Conservation (phyloP, 1,140 invertebrate species). For the Ostrea denselamellosa region DNA sequence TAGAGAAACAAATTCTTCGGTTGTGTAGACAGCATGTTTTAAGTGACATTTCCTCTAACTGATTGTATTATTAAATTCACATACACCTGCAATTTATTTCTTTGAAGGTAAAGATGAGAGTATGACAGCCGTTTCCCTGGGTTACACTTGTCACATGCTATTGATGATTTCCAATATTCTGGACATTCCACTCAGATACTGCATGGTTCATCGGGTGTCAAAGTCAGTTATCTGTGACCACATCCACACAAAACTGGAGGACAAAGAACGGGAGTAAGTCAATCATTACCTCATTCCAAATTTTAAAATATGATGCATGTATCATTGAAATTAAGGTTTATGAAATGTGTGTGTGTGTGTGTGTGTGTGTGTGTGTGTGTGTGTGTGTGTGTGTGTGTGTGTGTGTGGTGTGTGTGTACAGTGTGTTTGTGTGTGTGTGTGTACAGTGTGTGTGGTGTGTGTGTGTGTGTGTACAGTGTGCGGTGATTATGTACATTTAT, state of each 20-base stretch:
- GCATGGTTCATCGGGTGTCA: slow-evolving; percentile 87
- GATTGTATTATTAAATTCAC: neutral
- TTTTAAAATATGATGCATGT: too few relatives aligned
- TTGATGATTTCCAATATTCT: slow-evolving; percentile 89
- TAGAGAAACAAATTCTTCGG: too few relatives aligned
- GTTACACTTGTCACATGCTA: slow-evolving; percentile 89
- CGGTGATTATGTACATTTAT: too few relatives aligned
- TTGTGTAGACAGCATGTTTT: too few relatives aligned
- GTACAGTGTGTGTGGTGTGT: too few relatives aligned
- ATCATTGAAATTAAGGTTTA: too few relatives aligned
- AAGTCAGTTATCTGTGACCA: slow-evolving; percentile 88
- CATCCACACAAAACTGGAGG: slow-evolving; percentile 85
- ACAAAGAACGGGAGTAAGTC: slow-evolving; percentile 86
- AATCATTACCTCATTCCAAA: neutral
- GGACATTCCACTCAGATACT: slow-evolving; percentile 89
- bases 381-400: too few relatives aligned
- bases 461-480: too few relatives aligned
- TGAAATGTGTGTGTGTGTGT: too few relatives aligned
- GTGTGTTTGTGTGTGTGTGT: too few relatives aligned
- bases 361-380: too few relatives aligned
- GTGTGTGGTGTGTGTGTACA: too few relatives aligned
- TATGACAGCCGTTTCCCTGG: slow-evolving; percentile 87
- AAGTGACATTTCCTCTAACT: neutral
- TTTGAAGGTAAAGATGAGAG: slow-evolving; percentile 82
- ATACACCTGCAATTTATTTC: neutral